A percentile compares a stretch with the other conserved stretches of the same genome.
phyloP scores from a whole-genome alignment of 2,888 invertebrate species.

The Perithous albicinctus region DNA sequence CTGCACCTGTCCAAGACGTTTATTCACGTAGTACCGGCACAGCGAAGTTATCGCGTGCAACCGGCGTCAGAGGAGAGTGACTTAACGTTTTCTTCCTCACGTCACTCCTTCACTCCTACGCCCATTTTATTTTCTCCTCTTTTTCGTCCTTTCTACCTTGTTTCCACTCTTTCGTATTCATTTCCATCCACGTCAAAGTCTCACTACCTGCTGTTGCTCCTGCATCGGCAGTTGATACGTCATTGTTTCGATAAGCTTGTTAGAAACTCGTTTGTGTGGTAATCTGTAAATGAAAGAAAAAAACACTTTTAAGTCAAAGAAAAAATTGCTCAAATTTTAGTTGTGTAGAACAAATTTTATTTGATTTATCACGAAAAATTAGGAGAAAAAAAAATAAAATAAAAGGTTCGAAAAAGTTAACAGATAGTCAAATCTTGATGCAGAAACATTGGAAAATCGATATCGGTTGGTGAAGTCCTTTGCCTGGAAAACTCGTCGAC shows the following conservation, averaged over 20 bases:
- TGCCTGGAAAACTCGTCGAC: slow-evolving; percentile 33
- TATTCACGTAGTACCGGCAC: slow-evolving; percentile 33
- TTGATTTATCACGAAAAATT: background rate
- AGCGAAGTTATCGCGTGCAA: slow-evolving; percentile 50
- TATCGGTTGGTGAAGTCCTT: slow-evolving; percentile 1
- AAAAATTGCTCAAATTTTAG: background rate
- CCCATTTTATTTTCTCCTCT: slow-evolving; percentile 23
- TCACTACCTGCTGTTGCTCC: background rate
- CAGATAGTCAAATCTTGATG: background rate
- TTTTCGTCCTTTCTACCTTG: slow-evolving; percentile 6
- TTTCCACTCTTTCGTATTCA: slow-evolving; percentile 14
- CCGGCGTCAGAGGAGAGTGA: slow-evolving; percentile 57
- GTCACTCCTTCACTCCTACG: slow-evolving; percentile 49
- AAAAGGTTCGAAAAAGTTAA: background rate
- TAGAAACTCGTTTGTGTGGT: slow-evolving; percentile 7
- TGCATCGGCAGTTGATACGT: background rate
- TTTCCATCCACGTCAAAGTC: slow-evolving; percentile 29
- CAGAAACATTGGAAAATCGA: slow-evolving; percentile 10
- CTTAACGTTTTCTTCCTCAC: slow-evolving; percentile 59
- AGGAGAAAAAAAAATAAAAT: background rate
- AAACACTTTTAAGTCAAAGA: background rate
- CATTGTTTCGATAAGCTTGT: slow-evolving; percentile 1
- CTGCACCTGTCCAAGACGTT: slow-evolving; percentile 49
- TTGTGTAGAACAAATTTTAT: background rate
- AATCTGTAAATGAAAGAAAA: background rate